These are phyloP conservation scores for Cartodere bifasciata DNA, from an alignment of 2,888 invertebrate genomes.

Conservation along the genomic window DNA sequence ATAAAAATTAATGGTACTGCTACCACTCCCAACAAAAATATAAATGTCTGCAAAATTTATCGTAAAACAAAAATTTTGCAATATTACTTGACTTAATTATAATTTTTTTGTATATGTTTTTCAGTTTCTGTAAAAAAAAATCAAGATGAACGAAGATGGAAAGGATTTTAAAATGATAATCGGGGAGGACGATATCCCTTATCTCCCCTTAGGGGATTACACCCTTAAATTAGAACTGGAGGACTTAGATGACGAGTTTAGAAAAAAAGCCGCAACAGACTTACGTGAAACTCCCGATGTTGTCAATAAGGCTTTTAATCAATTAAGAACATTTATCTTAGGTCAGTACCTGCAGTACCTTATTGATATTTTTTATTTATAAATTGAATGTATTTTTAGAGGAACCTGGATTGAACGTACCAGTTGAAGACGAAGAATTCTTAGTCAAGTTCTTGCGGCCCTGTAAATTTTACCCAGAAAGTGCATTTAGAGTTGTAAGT, in stretches of 20 bases:
- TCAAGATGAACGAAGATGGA: slow-evolving; percentile 9
- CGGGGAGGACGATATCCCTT: slow-evolving; percentile 45
- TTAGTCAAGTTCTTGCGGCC: slow-evolving; percentile 71
- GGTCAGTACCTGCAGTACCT: slow-evolving; percentile 40
- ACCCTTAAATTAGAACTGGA: slow-evolving; percentile 50
- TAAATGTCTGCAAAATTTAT: no score
- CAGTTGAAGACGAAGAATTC: slow-evolving; percentile 58
- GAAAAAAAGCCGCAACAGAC: slow-evolving; percentile 53
- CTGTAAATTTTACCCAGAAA: slow-evolving; percentile 74
- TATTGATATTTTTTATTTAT: no score
- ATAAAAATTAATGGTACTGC: no score
- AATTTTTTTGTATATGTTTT: not conserved
- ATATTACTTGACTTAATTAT: no score
- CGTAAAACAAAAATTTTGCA: no score
- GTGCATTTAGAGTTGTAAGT: slow-evolving; percentile 59
- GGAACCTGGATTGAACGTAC: slow-evolving; percentile 48
- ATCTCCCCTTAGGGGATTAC: slow-evolving; percentile 45
- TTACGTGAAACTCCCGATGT: slow-evolving; percentile 59
- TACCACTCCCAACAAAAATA: no score
- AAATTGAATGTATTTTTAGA: no score
- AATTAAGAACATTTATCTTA: slow-evolving; percentile 44
- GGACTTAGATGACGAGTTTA: slow-evolving; percentile 42
- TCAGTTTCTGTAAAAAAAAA: not conserved
- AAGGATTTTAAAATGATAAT: slow-evolving; percentile 18
- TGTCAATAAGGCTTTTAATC: slow-evolving; percentile 43